Evolutionary conservation across 1,140 invertebrate genomes (phyloP), one percentile per base, ranked within the genome.

Genomic region (Pseudobourletiella spinata): DNA sequence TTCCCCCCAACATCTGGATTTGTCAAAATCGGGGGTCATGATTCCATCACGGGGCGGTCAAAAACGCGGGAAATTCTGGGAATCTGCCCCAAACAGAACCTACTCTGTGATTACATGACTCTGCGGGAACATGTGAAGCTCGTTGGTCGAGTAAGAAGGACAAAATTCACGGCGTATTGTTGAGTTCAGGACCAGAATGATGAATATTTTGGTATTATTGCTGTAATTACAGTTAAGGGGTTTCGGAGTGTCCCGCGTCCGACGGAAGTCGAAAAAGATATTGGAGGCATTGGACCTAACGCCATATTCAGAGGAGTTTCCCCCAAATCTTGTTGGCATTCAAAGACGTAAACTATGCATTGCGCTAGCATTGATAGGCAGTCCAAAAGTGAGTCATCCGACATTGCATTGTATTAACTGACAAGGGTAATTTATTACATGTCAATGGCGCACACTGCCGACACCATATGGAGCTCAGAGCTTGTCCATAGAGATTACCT

Each of bases 331-430:
- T 26, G 35, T 59, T 0, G 30, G 57, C 1, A 39, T 48, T 29
- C 46, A 59, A 32, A 64, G 42, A 24, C 14, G 63, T 44, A 25
- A 24, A 16, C 42, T 64, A 15, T 56, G 57, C 18, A 44, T 64
- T 25, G 63, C 63, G 16, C 55, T 64, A 57, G 30, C 63, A 16
- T 39, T 64, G 2, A 26, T 64, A 1, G 63, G 63, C 22, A 48
- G 18, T 15, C 24, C 46, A 48, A 18, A 48, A 18, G 18, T 20
- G 22, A 18, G 22, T n/a, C 18, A 48, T 15, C 6, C 42, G 8
- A 25, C 15, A 14, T 48, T 54, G 14, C 55, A 18, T 57, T 42
- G 43, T 24, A 20, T 59, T 39, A 11, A 39, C 8, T 39, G 8
- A 39, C 2, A 20, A n/a, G n/a, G n/a, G n/a, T n/a, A n/a, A n/a